Base-by-base conservation (phyloP, 64 coral and sea anemone species). In the Stichodactyla helianthus region DNA sequence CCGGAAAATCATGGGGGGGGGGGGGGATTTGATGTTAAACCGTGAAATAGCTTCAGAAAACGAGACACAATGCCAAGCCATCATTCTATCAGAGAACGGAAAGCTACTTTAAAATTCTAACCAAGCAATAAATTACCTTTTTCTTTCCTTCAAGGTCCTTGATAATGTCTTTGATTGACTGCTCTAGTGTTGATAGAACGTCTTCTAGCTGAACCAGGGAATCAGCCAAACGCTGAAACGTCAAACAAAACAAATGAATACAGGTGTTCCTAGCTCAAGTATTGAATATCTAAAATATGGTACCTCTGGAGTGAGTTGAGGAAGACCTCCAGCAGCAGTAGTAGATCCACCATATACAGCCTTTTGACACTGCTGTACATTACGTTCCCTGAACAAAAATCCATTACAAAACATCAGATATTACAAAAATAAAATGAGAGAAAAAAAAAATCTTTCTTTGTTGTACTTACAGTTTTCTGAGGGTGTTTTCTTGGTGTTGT, bases 121-220 rank as follows among this genome's bases (percentile, higher is more conserved):
- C 31, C 22, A 0, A 77, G 16, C 22, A 15, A 18, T 16, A 51
- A 53, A n/a, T 10, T 87, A 98, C 95, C 89, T 94, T 95, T 91
- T 95, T 99, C 88, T 92, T 99, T 63, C 79, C 78, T 23, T 99
- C 93, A 7, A 89, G 83, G 51, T 95, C 97, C 92, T 93, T 99
- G 12, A 95, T 95, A 14, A 95, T 86, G 79, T 99, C 97, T 79
- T 89, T 89, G 26, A 99, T 92, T 22, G 93, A 92, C 77, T 99
- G 87, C 51, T 99, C 93, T 12, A 99, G 77, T 10, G 93, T 86
- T 12, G 77, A 79, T 14, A 99, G 82, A 14, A 92, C 31, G 77
- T 98, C 90, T 51, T 88, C 82, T 44, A 99, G 55, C 58, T 99
- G 97, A 67, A 59, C 84, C 51, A 99, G 76, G 15, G 92, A 62